Evolutionary conservation across 2,888 invertebrate species (phyloP).

Genomic region (Thymelicus acteon): DNA sequence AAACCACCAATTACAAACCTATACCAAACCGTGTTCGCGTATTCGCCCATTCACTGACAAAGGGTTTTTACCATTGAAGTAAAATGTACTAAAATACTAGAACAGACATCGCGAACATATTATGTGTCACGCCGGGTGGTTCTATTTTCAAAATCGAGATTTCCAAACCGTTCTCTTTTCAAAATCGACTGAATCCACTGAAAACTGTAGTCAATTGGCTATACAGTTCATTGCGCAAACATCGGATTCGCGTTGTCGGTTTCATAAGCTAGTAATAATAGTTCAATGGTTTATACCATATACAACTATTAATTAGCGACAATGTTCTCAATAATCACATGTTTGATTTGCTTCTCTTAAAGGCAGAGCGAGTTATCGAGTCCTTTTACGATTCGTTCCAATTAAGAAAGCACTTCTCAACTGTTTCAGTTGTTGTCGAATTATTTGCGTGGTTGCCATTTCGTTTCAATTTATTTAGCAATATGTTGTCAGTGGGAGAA

Average conservation of each 20-base stretch:
- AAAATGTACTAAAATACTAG: too few relatives aligned
- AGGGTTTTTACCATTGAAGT: too few relatives aligned
- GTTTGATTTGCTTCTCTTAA: constrained; percentile 49
- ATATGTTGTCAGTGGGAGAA: not conserved
- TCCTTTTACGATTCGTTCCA: constrained; percentile 34
- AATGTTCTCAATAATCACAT: constrained; percentile 56
- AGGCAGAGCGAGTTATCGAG: constrained; percentile 46
- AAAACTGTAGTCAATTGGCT: too few relatives aligned
- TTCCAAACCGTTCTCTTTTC: too few relatives aligned
- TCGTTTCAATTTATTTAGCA: constrained; percentile 24
- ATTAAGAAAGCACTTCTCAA: constrained; percentile 40
- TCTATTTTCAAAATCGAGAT: too few relatives aligned
- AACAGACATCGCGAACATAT: too few relatives aligned
- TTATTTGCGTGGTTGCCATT: constrained; percentile 46
- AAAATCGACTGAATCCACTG: too few relatives aligned
- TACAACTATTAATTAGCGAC: constrained; percentile 62
- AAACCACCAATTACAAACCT: constrained; percentile 61
- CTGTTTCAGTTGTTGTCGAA: constrained; percentile 41
- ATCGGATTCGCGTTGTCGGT: too few relatives aligned
- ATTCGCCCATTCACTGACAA: too few relatives aligned
- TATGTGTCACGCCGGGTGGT: too few relatives aligned
- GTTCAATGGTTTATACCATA: constrained; percentile 46
- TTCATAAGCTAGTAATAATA: too few relatives aligned
- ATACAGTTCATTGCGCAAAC: too few relatives aligned
- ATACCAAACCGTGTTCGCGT: constrained; percentile 39